Conservation (phyloP, 2,113 vertebrate genomes). For the Haliaeetus leucogaster region DNA sequence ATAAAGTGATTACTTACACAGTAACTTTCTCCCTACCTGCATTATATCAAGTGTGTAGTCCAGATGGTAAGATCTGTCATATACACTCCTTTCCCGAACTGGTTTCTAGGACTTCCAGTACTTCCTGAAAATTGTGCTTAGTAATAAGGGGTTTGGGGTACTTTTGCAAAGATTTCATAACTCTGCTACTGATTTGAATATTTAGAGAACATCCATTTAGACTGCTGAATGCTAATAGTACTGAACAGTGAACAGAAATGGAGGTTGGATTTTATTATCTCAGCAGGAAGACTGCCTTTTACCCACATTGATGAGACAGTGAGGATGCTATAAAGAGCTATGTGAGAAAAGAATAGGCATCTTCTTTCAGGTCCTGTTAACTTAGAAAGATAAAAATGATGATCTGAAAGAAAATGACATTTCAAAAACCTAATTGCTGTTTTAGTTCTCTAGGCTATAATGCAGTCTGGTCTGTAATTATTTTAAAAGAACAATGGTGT, state of each 20-base stretch:
- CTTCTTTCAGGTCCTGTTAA: slow-evolving; percentile 17
- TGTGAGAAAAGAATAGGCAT: background rate
- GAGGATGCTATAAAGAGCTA: background rate
- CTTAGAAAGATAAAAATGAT: slow-evolving; percentile 22
- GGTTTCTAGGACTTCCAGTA: background rate
- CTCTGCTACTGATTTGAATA: background rate
- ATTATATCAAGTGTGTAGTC: background rate
- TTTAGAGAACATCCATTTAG: background rate
- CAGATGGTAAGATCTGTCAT: background rate
- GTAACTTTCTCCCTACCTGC: background rate
- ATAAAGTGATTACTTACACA: background rate
- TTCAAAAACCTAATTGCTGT: slow-evolving; percentile 35
- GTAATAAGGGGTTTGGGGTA: background rate
- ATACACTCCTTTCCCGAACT: background rate
- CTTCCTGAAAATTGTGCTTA: background rate
- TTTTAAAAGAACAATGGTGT: background rate
- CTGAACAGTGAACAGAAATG: background rate
- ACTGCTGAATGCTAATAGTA: background rate
- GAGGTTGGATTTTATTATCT: slow-evolving; percentile 10
- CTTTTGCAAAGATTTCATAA: background rate
- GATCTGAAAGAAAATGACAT: background rate
- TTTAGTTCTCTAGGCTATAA: slow-evolving; percentile 23
- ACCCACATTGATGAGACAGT: background rate
- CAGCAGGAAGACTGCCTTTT: slow-evolving; percentile 11
- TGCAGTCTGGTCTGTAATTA: background rate